Conservation (phyloP, 2,113 vertebrate genomes). For the Rhinoderma darwinii region DNA sequence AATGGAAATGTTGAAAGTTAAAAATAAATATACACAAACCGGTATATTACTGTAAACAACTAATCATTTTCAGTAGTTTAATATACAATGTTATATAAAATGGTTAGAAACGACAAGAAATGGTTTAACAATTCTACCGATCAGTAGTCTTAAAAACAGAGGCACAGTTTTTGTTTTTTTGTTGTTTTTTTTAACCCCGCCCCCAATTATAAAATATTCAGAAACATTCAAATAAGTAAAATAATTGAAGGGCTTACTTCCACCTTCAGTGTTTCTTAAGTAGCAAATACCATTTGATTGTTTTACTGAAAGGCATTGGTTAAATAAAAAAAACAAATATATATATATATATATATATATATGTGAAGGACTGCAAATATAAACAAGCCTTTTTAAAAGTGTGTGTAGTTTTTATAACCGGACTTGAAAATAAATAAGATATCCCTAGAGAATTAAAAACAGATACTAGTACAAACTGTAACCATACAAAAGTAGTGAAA, state of each 20-base stretch:
- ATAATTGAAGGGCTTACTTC: conserved; percentile 79
- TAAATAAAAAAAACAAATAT: conserved; percentile 12
- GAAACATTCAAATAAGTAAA: conserved; percentile 92
- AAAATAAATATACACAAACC: conserved; percentile 75
- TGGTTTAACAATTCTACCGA: conserved; percentile 84
- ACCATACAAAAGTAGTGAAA: conserved; percentile 77
- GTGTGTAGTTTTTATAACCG: background rate
- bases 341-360: background rate
- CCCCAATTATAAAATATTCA: conserved; percentile 83
- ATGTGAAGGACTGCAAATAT: background rate
- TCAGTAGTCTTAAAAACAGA: conserved; percentile 89
- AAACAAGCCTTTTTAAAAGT: conserved; percentile 39
- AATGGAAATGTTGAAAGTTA: conserved; percentile 86
- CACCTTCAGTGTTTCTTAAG: conserved; percentile 73
- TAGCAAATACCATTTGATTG: conserved; percentile 79
- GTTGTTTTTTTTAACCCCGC: conserved; percentile 39
- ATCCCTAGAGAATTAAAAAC: conserved; percentile 70
- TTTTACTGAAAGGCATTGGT: conserved; percentile 69
- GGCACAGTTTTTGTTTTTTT: conserved; percentile 81
- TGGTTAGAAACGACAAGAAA: conserved; percentile 87
- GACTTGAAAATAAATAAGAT: conserved; percentile 44
- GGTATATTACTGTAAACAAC: conserved; percentile 86
- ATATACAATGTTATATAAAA: conserved; percentile 90
- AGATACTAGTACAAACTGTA: conserved; percentile 82
- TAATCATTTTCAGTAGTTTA: conserved; percentile 85